A percentile compares a stretch with the other conserved stretches of the same genome.
phyloP scores from a whole-genome alignment of 1,140 invertebrate genomes.

The Hyles vespertilio region DNA sequence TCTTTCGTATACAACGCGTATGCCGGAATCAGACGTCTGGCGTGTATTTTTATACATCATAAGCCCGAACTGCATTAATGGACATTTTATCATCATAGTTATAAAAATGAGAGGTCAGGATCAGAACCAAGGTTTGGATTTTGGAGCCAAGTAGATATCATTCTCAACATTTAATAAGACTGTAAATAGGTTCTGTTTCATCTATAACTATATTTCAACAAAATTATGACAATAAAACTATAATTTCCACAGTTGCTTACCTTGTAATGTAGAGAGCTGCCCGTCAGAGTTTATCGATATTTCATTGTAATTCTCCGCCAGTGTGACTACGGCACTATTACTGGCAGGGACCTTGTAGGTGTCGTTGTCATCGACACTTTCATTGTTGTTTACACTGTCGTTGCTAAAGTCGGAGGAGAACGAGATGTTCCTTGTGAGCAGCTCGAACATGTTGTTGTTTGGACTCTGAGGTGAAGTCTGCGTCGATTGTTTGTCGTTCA shows the following conservation, averaged over 20 bases:
- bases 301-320: slow-evolving; percentile 70
- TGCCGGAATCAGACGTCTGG: no score
- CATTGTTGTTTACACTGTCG: slow-evolving; percentile 63
- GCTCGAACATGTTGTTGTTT: slow-evolving; percentile 66
- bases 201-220: no score
- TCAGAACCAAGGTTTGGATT: no score
- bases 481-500: slow-evolving; percentile 36
- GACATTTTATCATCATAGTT: no score
- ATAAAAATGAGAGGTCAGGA: no score
- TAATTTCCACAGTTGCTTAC: slow-evolving; percentile 26
- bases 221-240: no score
- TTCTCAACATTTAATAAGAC: no score
- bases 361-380: slow-evolving; percentile 49
- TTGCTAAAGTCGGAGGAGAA: slow-evolving; percentile 72
- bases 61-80: no score
- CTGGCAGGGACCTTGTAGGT: slow-evolving; percentile 77
- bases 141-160: no score
- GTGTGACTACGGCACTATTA: slow-evolving; percentile 59
- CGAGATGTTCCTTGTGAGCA: slow-evolving; percentile 66
- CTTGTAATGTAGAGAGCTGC: slow-evolving; percentile 67
- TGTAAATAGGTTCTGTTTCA: no score
- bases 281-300: slow-evolving; percentile 69
- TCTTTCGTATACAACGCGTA: no score
- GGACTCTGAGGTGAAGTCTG: slow-evolving; percentile 22
- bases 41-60: no score